Evolutionary conservation across 2,888 invertebrate species (phyloP).

Genomic region (Leptopilina myrica): DNA sequence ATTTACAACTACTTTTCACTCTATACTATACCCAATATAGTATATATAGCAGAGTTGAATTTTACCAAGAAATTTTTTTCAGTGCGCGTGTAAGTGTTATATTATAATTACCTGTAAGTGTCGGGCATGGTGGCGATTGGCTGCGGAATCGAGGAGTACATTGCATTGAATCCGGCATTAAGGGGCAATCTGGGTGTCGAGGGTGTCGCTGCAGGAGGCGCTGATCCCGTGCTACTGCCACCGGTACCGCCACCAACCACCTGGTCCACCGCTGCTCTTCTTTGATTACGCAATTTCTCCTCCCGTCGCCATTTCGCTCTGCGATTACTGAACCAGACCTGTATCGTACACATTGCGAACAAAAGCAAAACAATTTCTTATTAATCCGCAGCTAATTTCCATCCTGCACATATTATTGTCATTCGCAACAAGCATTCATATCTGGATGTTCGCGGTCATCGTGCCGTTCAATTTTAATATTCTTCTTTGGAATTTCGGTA

Average conservation of each 20-base stretch:
- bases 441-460: too few species aligned
- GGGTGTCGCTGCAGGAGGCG: constrained; percentile 79
- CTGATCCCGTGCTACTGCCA: constrained; percentile 76
- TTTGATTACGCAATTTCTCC: constrained; percentile 97
- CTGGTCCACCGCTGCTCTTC: constrained; percentile 82
- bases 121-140: constrained; percentile 95
- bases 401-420: too few species aligned
- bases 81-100: too few species aligned
- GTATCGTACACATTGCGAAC: constrained; percentile 63
- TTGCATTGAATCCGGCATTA: constrained; percentile 93
- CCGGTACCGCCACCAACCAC: constrained; percentile 72
- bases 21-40: too few species aligned
- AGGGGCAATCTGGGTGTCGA: constrained; percentile 83
- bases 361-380: constrained; percentile 48
- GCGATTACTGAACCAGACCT: constrained; percentile 99
- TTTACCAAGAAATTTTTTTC: too few species aligned
- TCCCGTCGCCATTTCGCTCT: constrained; percentile 99
- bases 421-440: too few species aligned
- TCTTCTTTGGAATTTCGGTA: too few species aligned
- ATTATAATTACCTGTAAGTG: constrained; percentile 83
- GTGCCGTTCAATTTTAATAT: too few species aligned
- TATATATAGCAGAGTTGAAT: too few species aligned
- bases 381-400: background rate
- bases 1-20: too few species aligned
- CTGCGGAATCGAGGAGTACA: constrained; percentile 97